Evolutionary conservation across 1,140 invertebrate genomes (phyloP), one percentile per base, ranked within the genome.

Genomic region (Plodia interpunctella): DNA sequence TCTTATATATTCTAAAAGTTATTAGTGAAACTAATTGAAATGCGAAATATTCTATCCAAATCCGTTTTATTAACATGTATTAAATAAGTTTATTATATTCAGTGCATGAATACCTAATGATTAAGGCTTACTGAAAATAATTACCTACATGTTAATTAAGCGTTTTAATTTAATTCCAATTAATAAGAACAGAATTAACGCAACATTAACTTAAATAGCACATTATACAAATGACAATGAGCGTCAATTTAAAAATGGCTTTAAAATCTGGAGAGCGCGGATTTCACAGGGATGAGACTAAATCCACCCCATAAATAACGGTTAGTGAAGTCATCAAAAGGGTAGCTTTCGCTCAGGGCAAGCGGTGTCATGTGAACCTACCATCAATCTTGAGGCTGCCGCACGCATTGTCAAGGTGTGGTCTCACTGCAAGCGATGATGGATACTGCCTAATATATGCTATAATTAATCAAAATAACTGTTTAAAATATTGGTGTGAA

Each of bases 261-360:
- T 79, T 72, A 75, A 78, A 75, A 66, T 57, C 74, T 73, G 60
- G 67, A 79, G 66, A 57, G 63, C 60, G 64, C 53, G 59, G 70
- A 78, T 78, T 77, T 76, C 62, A 65, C 55, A 54, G 70, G 70
- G 76, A 74, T 79, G 68, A 74, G 60, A 56, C 66, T 65, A 74
- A 78, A 82, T 69, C 79, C 76, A 57, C 63, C 66, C 71, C 69
- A 85, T 85, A 85, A 83, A 87, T 87, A 80, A 81, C 78, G 59
- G 76, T 84, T 87, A 87, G 79, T 85, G 74, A 80, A 87, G 82
- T 85, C 81, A 78, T 87, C 84, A 84, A 76, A 82, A 83, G 84
- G 80, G 78, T 77, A 77, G 78, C 72, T 73, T 74, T 81, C 72
- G 73, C 62, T 74, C 66, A 76, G 75, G 79, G 74, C 72, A 70